Evolutionary conservation across 2,797 vertebrate species (phyloP), one percentile per base, ranked within the genome.

Genomic region (Prunella strophiata): DNA sequence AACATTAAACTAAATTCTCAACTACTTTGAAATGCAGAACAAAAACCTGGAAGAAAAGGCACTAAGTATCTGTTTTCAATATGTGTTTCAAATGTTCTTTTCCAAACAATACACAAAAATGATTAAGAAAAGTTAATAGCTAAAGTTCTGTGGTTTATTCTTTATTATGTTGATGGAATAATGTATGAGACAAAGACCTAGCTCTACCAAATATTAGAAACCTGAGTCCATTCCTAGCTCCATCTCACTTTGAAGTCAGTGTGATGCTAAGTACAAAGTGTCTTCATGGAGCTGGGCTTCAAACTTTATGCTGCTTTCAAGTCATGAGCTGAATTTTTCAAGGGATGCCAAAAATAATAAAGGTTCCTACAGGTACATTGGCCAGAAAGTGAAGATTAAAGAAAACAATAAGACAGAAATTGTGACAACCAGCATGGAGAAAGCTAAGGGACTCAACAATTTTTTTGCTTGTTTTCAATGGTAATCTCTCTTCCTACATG

Each of bases 81-180:
- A 55, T 75, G 43, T 55, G 17, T 32, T 54, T 86, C 51, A 86
- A 81, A 73, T 52, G 54, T 92, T 91, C 47, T 80, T 73, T 68
- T 76, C 54, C 63, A 91, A 75, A 80, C 21, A 88, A 89, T 85
- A 78, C 21, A 58, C 61, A 89, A 88, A 92, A 93, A 47, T 40
- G 0, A 79, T 76, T 59, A 4, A 7, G 13, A 94, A 96, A 95
- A 80, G 38, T 54, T 83, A 89, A 87, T 80, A 89, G 80, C 86
- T 80, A n/a, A 77, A 82, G 61, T 80, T 93, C 54, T 93, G 89
- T 86, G 92, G 91, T 88, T 96, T 95, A 52, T 84, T 74, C 38
- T 83, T 93, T 93, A 86, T 94, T 77, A 66, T 65, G 43, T 59
- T 70, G 29, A 38, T 51, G 94, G 70, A 96, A 96, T 93, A 88